Base-by-base conservation (phyloP, 2,113 vertebrate genomes). In the Rostratula benghalensis region DNA sequence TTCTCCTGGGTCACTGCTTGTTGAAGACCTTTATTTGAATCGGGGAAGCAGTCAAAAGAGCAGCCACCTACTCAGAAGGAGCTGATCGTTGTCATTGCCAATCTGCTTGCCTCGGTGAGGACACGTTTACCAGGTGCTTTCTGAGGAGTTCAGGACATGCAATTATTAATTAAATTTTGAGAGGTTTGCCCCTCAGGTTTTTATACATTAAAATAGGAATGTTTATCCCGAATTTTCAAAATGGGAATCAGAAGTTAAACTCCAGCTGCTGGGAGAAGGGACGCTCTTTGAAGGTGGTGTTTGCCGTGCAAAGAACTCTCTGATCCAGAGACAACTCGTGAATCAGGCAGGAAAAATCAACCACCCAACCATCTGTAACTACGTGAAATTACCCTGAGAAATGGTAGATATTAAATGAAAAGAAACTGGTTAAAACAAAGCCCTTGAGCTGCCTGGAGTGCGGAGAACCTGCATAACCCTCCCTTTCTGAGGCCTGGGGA, bases 1-100 rank as follows among this genome's bases (percentile, higher is more conserved):
- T 94, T 94, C 63, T 87, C 43, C 70, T 48, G 53, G 45, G 56
- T 75, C 87, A 93, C 64, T 76, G 85, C 53, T 86, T 80, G 87
- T 53, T 21, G 25, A 75, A 64, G 37, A 87, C 37, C 48, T 76
- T 76, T 70, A 57, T 56, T 83, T 77, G 75, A 60, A 48, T 9
- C 1, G 24, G 59, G 61, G 88, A 67, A 63, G 8, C 24, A 41
- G 68, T n/a, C 50, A 67, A 67, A 83, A 81, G 83, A 87, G 75
- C 81, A 91, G 37, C 33, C 41, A 41, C 3, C 18, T 57, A 33
- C 51, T 27, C 39, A 37, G 39, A 51, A 46, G 56, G 39, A 71
- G 46, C 43, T 80, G 64, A 43, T 27, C 12, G 14, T 20, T 86
- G 39, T 31, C 65, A 87, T 27, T 41, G 37, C 67, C 41, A 10